Evolutionary conservation across 2,888 invertebrate species (phyloP).

Genomic region (Drosophila kambysellisi): DNA sequence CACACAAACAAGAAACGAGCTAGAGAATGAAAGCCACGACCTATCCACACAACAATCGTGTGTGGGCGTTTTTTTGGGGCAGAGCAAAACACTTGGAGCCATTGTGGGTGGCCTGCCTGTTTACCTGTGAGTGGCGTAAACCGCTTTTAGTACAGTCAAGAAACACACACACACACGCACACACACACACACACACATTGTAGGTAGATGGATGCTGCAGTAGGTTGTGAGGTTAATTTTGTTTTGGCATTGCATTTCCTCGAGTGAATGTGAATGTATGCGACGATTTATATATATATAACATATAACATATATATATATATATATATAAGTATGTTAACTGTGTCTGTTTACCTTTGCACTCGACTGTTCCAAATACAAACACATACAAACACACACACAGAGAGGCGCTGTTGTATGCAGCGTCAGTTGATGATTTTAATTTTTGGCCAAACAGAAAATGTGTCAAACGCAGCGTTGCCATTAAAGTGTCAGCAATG

Average conservation of each 20-base stretch:
- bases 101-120: constrained; percentile 38
- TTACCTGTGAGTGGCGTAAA: constrained; percentile 74
- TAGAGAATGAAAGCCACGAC: constrained; percentile 74
- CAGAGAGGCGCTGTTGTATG: constrained; percentile 7
- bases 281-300: background rate
- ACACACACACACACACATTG: constrained; percentile 14
- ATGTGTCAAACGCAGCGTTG: constrained; percentile 62
- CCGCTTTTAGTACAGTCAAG: constrained; percentile 74
- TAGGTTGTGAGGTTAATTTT: constrained; percentile 77
- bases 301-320: background rate
- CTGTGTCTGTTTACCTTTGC: constrained; percentile 67
- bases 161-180: constrained; percentile 32
- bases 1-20: constrained; percentile 30
- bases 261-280: constrained; percentile 6
- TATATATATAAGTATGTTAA: constrained; percentile 29
- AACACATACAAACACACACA: constrained; percentile 24
- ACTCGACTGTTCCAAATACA: constrained; percentile 71
- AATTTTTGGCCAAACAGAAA: constrained; percentile 61
- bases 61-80: constrained; percentile 58
- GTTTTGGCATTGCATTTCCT: constrained; percentile 67
- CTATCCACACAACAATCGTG: constrained; percentile 80
- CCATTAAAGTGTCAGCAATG: constrained; percentile 40
- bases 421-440: constrained; percentile 51
- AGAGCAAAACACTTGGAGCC: constrained; percentile 53
- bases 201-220: constrained; percentile 52